Evolutionary conservation across 2,113 vertebrate genomes (phyloP).

Genomic region (Neogale vison): DNA sequence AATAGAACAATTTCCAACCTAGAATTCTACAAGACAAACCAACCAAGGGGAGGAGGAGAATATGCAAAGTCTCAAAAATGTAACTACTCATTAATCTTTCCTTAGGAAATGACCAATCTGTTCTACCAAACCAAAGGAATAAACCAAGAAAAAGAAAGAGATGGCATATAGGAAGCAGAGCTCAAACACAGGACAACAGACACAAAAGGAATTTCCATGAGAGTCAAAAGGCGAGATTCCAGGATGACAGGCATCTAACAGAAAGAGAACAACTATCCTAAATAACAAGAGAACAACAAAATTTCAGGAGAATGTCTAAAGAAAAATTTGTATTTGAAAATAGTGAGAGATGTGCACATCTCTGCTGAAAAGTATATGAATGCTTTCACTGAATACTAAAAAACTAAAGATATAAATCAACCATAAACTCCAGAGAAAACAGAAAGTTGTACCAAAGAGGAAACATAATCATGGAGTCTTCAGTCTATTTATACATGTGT

Average conservation of each 20-base stretch:
- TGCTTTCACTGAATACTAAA: neutral
- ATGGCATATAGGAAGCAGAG: neutral
- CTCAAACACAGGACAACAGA: neutral
- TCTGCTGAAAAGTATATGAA: neutral
- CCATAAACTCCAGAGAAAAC: neutral
- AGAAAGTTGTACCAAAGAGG: neutral
- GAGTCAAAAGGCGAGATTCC: neutral
- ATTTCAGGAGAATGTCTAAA: neutral
- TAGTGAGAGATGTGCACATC: neutral
- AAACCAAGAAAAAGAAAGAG: slow-evolving; percentile 11
- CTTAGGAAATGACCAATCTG: neutral
- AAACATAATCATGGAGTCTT: neutral
- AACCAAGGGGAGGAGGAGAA: neutral
- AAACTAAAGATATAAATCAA: neutral
- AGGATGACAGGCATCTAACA: neutral
- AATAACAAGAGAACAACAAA: neutral
- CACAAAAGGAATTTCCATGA: neutral
- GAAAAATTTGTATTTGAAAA: slow-evolving; percentile 20
- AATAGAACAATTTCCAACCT: slow-evolving; percentile 33
- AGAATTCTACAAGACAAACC: neutral
- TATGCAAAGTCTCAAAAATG: neutral
- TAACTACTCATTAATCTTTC: neutral
- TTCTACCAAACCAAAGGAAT: neutral
- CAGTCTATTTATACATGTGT: neutral
- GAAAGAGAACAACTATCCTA: neutral